phyloP scores from a whole-genome alignment of 2,113 vertebrate species.

The Guaruba guarouba region DNA sequence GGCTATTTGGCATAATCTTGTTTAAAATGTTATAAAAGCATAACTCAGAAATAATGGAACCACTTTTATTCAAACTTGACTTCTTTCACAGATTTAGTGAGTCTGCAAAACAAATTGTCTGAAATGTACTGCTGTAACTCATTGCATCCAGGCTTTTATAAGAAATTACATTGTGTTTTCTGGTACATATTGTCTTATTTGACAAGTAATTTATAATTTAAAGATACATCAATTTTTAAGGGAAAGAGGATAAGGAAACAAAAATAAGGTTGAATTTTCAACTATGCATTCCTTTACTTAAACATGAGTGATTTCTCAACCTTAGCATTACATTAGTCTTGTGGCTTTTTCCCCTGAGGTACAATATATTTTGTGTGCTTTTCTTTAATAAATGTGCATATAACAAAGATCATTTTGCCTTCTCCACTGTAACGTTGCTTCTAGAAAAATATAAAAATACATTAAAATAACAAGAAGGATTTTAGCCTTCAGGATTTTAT shows the following conservation, averaged over 20 bases:
- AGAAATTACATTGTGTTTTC: conserved; percentile 38
- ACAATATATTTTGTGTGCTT: conserved; percentile 24
- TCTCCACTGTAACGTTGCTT: background rate
- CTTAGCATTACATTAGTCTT: conserved; percentile 7
- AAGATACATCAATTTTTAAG: conserved; percentile 22
- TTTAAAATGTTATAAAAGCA: conserved; percentile 44
- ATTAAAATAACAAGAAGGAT: conserved; percentile 20
- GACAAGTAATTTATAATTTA: conserved; percentile 41
- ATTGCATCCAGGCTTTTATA: conserved; percentile 5
- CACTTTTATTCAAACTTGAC: conserved; percentile 28
- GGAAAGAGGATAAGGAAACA: background rate
- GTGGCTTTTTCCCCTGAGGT: conserved; percentile 6
- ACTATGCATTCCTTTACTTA: background rate
- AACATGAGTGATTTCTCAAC: conserved; percentile 13
- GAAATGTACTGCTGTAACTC: conserved; percentile 21
- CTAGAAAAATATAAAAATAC: conserved; percentile 10
- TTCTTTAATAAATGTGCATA: conserved; percentile 47
- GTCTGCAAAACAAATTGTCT: conserved; percentile 18
- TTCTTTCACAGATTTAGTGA: conserved; percentile 28
- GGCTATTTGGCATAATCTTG: conserved; percentile 1
- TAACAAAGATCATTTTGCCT: conserved; percentile 42
- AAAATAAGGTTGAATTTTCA: conserved; percentile 4
- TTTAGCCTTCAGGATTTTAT: conserved; percentile 34
- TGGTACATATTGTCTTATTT: conserved; percentile 6
- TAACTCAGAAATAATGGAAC: conserved; percentile 28